These are phyloP conservation scores for Sinodicranocentrus sp. DNA, from an alignment of 2,888 invertebrate genomes.

Conservation along the genomic window DNA sequence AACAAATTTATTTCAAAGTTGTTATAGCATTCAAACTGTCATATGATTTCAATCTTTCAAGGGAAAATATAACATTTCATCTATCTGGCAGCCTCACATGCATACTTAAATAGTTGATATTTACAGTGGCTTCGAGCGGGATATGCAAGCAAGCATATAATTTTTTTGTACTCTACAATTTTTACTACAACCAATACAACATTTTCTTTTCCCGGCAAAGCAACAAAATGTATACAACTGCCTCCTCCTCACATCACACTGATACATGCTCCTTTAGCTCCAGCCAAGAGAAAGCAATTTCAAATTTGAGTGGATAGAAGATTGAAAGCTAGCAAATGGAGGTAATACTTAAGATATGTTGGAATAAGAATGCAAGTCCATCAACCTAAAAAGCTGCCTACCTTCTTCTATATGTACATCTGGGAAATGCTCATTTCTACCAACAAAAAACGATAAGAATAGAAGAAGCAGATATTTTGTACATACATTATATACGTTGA, in stretches of 20 bases:
- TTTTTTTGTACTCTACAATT: slow-evolving; percentile 44
- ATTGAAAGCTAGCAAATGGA: slow-evolving; percentile 64
- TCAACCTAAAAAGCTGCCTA: slow-evolving; percentile 57
- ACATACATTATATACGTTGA: slow-evolving; percentile 8
- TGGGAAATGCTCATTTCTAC: not conserved
- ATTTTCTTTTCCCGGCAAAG: not conserved
- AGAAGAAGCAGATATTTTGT: slow-evolving; percentile 3
- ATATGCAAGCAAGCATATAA: slow-evolving; percentile 42
- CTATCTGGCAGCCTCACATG: slow-evolving; percentile 59
- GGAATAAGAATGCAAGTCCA: slow-evolving; percentile 61
- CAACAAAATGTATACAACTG: slow-evolving; percentile 27
- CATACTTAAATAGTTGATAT: slow-evolving; percentile 60
- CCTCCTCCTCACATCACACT: slow-evolving; percentile 39
- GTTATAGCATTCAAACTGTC: slow-evolving; percentile 60
- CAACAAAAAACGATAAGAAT: too few relatives aligned
- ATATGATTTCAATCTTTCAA: slow-evolving; percentile 64
- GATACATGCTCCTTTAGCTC: slow-evolving; percentile 53
- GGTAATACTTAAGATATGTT: slow-evolving; percentile 55
- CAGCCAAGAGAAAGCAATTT: slow-evolving; percentile 64
- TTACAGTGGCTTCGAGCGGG: slow-evolving; percentile 32
- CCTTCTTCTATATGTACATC: not conserved
- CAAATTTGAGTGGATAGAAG: slow-evolving; percentile 62
- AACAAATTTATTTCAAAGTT: slow-evolving; percentile 55
- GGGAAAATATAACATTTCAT: slow-evolving; percentile 38
- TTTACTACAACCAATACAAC: not conserved